Evolutionary conservation across 2,888 invertebrate genomes (phyloP), one percentile per base, ranked within the genome.

Genomic region (Thera britannica): DNA sequence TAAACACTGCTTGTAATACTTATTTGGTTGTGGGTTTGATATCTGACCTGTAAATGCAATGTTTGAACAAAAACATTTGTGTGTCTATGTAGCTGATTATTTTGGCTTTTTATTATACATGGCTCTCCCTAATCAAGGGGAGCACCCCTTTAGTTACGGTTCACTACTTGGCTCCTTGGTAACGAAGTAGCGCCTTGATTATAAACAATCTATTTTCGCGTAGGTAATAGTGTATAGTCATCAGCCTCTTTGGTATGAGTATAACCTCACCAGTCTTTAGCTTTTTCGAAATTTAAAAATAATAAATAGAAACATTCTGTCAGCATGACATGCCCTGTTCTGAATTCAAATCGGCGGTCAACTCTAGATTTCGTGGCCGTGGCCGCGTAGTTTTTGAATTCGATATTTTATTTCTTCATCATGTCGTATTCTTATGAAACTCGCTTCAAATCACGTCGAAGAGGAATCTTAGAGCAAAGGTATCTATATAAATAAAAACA

Each of bases 341-440:
- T 54, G 11, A 62, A 52, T 69, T 69, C 57, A 66, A 69, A 66
- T 65, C 60, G 63, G 54, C 59, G 60, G 59, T 54, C 52, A 48
- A 58, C 8, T 65, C 56, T 46, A 5, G 36, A 66, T 9, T 59
- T 57, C 60, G 63, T 61, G 63, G 56, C 70, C 60, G 63, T 61
- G 63, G 56, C 70, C 67, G 59, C 48, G 48, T 65, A 62, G 67
- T 71, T 71, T 59, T 67, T 6, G 35, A 67, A 66, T 66, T 60
- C 9, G 34, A 52, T 62, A 62, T 51, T 60, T 62, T 61, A 54
- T 61, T 54, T 59, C 56, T 71, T 64, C 58, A 62, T 48, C 46
- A 75, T 74, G 74, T 76, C 72, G 60, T 66, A 70, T 72, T 59
- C 66, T 8, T 78, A 78, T 68, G 72, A 75, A 70, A 75, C 77